These are phyloP conservation scores for Hippocampus mohnikei DNA, from an alignment of 2,113 vertebrate genomes.

Conservation along the genomic window DNA sequence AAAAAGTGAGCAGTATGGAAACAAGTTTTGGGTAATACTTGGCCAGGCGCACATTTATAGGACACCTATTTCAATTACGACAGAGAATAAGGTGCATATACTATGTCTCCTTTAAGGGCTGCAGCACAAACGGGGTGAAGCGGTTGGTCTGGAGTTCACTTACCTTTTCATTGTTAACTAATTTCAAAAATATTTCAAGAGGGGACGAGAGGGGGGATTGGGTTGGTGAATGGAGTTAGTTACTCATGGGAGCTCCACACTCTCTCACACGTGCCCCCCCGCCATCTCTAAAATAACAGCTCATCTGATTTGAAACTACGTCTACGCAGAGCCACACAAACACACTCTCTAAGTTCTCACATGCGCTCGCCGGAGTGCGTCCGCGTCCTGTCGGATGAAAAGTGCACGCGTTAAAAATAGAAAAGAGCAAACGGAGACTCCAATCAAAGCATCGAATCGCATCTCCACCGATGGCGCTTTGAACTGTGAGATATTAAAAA, in stretches of 20 bases:
- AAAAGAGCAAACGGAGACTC: not conserved
- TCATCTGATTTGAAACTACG: conserved; percentile 15
- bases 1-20: no score
- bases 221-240: conserved; percentile 29
- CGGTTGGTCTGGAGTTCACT: not conserved
- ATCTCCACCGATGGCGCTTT: not conserved
- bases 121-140: conserved; percentile 11
- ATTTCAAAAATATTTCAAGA: not conserved
- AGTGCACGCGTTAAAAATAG: conserved; percentile 54
- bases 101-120: not conserved
- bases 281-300: not conserved
- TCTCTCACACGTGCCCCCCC: not conserved
- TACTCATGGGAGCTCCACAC: conserved; percentile 7
- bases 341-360: conserved; percentile 63
- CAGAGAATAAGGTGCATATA: not conserved
- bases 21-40: no score
- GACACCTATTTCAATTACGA: no score
- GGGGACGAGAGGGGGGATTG: conserved; percentile 3
- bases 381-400: conserved; percentile 54
- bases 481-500: conserved; percentile 3
- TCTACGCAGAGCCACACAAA: conserved; percentile 27
- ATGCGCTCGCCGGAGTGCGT: conserved; percentile 40
- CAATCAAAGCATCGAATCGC: not conserved
- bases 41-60: no score
- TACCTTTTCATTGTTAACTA: not conserved